phyloP scores from a whole-genome alignment of 92 coral and sea anemone species.

The Heliopora coerulea region DNA sequence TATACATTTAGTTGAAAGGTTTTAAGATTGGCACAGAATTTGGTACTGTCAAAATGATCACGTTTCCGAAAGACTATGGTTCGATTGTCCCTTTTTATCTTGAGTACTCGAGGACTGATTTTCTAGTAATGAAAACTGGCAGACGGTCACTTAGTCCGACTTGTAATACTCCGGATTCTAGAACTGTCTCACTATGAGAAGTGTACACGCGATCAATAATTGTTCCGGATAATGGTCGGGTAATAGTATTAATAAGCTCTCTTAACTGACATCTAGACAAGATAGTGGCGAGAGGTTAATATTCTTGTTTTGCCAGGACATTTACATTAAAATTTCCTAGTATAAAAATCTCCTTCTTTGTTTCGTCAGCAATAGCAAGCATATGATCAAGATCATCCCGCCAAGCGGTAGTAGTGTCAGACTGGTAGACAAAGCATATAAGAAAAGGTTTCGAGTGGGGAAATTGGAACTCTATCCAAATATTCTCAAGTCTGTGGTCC shows the following conservation, averaged over 20 bases:
- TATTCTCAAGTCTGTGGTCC: neutral
- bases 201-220: neutral
- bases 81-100: neutral
- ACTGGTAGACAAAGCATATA: neutral
- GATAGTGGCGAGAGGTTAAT: neutral
- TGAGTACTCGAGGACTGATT: neutral
- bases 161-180: neutral
- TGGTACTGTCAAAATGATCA: neutral
- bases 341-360: neutral
- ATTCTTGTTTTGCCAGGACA: neutral
- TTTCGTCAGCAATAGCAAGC: neutral
- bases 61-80: neutral
- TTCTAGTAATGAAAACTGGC: neutral
- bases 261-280: neutral
- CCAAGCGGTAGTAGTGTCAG: neutral
- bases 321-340: slow-evolving; percentile 6
- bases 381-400: neutral
- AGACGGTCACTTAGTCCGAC: neutral
- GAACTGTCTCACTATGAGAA: neutral
- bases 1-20: neutral
- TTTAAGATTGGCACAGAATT: neutral
- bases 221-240: neutral
- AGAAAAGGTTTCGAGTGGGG: neutral
- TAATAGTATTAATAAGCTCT: neutral
- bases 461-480: neutral